Conservation (phyloP, 1,140 invertebrate genomes). For the Drosophila ambigua region DNA sequence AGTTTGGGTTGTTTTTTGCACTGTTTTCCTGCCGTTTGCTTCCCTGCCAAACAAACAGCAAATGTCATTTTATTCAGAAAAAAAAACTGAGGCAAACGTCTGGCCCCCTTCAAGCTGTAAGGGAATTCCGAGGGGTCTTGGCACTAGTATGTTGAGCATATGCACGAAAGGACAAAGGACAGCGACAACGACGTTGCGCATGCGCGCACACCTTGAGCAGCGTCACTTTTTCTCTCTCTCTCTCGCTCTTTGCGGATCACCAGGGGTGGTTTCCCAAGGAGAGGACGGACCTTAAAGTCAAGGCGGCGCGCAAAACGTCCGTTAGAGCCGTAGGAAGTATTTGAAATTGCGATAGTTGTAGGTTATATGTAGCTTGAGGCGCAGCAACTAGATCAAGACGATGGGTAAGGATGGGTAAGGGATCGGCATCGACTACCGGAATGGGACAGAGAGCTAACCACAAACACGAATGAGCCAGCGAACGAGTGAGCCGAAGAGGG, state of each 20-base stretch:
- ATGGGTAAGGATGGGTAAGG: constrained; percentile 6
- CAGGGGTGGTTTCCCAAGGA: constrained; percentile 62
- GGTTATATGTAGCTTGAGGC: constrained; percentile 38
- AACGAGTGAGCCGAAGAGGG: constrained; percentile 32
- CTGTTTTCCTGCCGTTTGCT: constrained; percentile 33
- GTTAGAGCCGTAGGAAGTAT: constrained; percentile 55
- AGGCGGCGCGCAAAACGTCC: constrained; percentile 53
- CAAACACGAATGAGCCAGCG: constrained; percentile 44
- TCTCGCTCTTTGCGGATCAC: not conserved
- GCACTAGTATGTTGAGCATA: constrained; percentile 54
- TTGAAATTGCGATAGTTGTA: constrained; percentile 68
- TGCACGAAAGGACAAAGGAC: constrained; percentile 56
- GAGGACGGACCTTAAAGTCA: constrained; percentile 43
- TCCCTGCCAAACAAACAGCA: constrained; percentile 66
- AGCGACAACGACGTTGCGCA: constrained; percentile 53
- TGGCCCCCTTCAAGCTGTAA: constrained; percentile 28
- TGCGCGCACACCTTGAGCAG: constrained; percentile 71
- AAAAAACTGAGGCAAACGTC: constrained; percentile 36
- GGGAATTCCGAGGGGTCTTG: constrained; percentile 55
- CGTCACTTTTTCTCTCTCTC: constrained; percentile 19
- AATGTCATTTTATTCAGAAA: constrained; percentile 57
- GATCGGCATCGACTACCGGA: constrained; percentile 3
- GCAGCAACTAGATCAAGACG: constrained; percentile 70
- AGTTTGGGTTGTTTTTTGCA: constrained; percentile 40
- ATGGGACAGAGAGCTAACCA: constrained; percentile 54